Conservation (phyloP, 2,797 vertebrate genomes). For the Cryptoprocta ferox region DNA sequence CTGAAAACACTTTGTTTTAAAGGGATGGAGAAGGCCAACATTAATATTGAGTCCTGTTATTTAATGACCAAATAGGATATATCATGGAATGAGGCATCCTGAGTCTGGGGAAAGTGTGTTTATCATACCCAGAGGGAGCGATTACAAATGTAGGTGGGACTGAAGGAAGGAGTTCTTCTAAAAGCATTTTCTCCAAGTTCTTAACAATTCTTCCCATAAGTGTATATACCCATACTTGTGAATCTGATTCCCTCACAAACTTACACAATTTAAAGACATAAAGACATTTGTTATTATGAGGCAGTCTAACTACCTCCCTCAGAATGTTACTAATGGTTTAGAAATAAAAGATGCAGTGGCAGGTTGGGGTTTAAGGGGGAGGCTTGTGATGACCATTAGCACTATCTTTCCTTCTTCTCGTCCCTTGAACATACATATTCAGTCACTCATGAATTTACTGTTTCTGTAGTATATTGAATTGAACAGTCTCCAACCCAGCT, state of each 20-base stretch:
- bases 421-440: background rate
- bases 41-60: conserved; percentile 70
- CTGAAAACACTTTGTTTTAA: conserved; percentile 72
- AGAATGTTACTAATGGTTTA: conserved; percentile 2
- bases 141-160: background rate
- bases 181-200: conserved; percentile 42
- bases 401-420: background rate
- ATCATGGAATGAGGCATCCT: background rate
- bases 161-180: background rate
- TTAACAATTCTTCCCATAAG: background rate
- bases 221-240: background rate
- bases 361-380: background rate
- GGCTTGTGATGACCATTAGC: background rate
- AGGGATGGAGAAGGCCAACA: conserved; percentile 63
- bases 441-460: background rate
- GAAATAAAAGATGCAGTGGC: conserved; percentile 18
- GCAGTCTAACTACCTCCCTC: background rate
- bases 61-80: conserved; percentile 67
- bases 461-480: background rate
- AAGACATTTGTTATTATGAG: conserved; percentile 18
- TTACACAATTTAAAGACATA: background rate
- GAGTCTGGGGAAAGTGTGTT: background rate
- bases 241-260: conserved; percentile 14
- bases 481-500: background rate
- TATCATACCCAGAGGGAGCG: background rate